Percentiles rank a stretch among this genome's conserved stretches.
phyloP scores from a whole-genome alignment of 30 jellyfish, hydroid and myxozoan species.

The Nemopilema nomurai region DNA sequence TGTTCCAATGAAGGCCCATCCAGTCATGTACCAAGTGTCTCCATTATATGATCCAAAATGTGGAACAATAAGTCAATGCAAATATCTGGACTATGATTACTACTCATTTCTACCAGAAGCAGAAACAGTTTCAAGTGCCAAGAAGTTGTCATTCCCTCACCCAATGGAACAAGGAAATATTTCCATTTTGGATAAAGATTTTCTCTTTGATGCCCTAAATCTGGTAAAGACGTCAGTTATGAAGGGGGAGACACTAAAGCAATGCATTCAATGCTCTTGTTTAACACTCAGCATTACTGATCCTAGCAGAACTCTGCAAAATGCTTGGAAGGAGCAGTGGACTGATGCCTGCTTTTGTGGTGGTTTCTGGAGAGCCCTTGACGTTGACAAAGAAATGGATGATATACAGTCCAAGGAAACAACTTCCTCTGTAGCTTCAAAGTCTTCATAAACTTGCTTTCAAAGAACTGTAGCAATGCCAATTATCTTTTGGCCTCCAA shows the following conservation, averaged over 20 bases:
- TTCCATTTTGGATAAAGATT: background rate
- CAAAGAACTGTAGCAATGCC: no score
- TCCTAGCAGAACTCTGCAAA: slow-evolving; percentile 34
- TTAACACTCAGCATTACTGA: slow-evolving; percentile 38
- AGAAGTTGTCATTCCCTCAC: slow-evolving; percentile 19
- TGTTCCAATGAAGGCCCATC: slow-evolving; percentile 71
- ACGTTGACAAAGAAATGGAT: background rate
- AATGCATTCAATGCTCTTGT: slow-evolving; percentile 72
- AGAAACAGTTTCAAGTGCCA: slow-evolving; percentile 18
- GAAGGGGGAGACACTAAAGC: slow-evolving; percentile 72
- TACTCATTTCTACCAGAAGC: slow-evolving; percentile 35
- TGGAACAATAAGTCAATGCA: slow-evolving; percentile 57
- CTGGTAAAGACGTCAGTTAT: slow-evolving; percentile 56
- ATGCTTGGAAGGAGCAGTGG: slow-evolving; percentile 73
- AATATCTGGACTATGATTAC: slow-evolving; percentile 33
- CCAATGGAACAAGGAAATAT: slow-evolving; percentile 37
- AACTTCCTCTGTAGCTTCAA: slow-evolving; percentile 4
- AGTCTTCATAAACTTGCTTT: background rate
- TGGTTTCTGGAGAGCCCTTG: slow-evolving; percentile 70
- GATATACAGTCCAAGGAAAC: background rate
- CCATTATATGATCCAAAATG: slow-evolving; percentile 66
- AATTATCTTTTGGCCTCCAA: no score
- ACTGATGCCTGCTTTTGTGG: slow-evolving; percentile 71
- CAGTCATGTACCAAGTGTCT: slow-evolving; percentile 61
- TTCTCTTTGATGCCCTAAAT: slow-evolving; percentile 63